These are phyloP conservation scores for Chrysopilus asiliformis DNA, from an alignment of 2,888 invertebrate species.

Conservation along the genomic window DNA sequence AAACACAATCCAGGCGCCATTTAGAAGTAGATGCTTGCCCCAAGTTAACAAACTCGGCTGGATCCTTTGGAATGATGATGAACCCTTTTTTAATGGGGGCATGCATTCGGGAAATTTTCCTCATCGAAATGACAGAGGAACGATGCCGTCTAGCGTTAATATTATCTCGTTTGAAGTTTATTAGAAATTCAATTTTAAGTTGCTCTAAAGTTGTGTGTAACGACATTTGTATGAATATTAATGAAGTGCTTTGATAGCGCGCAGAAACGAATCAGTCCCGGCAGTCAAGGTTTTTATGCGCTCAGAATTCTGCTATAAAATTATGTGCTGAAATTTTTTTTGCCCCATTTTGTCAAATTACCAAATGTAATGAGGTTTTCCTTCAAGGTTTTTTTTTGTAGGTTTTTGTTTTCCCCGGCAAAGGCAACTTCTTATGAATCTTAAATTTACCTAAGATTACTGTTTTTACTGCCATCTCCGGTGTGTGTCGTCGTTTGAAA, in stretches of 20 bases:
- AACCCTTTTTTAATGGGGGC: too few species aligned
- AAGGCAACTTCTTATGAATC: not conserved
- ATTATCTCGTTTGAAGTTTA: conserved; percentile 13
- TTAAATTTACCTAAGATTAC: not conserved
- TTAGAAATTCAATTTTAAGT: conserved; percentile 15
- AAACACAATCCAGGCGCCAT: too few species aligned
- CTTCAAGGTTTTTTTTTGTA: not conserved
- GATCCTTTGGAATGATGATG: too few species aligned
- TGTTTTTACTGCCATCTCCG: not conserved
- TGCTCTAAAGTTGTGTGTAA: conserved; percentile 12
- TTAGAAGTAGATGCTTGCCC: too few species aligned
- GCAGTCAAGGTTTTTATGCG: conserved; percentile 1
- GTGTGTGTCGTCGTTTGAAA: too few species aligned
- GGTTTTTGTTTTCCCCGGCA: not conserved
- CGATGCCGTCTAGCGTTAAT: too few species aligned
- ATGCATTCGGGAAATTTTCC: too few species aligned
- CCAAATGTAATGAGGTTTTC: too few species aligned
- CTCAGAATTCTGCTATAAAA: not conserved
- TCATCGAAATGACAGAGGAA: too few species aligned
- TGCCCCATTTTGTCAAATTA: not conserved
- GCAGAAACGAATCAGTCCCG: too few species aligned
- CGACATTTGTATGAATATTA: conserved; percentile 13
- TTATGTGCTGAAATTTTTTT: not conserved
- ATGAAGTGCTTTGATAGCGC: conserved; percentile 12
- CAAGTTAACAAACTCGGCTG: too few species aligned